Base-by-base conservation (phyloP, 2,797 vertebrate species). In the Odontamblyopus lacepedii region DNA sequence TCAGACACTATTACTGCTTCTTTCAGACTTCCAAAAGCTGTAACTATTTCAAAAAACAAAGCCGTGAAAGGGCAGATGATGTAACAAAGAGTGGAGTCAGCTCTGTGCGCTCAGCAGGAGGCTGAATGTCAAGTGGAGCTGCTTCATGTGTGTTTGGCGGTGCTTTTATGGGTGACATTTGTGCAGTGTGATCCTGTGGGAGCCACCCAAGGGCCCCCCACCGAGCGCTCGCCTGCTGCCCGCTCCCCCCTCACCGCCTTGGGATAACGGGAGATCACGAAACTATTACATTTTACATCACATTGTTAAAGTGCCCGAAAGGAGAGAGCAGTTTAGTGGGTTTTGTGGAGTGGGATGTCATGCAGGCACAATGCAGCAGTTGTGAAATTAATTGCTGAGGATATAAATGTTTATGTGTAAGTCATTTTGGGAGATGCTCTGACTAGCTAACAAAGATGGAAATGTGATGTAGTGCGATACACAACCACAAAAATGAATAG, bases 91-190 rank as follows among this genome's bases (percentile, higher is more conserved):
- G 79, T 57, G 74, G 29, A 74, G 81, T 86, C 83, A 85, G 88
- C 88, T 78, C 82, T 66, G 67, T 69, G 9, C 80, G n/a, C 76
- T 0, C 77, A 72, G 81, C 75, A 6, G 9, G 56, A 29, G 57
- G 71, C 79, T 38, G 87, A 92, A 91, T 92, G 91, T 89, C 91
- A 92, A 89, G 87, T 88, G 84, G 81, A 82, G 82, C 84, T 41
- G 78, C 88, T 83, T 86, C 86, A 81, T 87, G 86, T 88, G 79
- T 87, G 81, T 79, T 86, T 89, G 83, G 74, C 71, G 75, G 12
- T 85, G 74, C 66, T 57, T 79, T 83, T 82, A 78, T 86, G 79
- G 61, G 67, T 89, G 87, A 88, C 85, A 89, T 92, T 89, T 90
- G 85, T 82, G 79, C 80, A 48, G 78, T 18, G 76, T 87, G 71